These are phyloP conservation scores for Stegostoma tigrinum DNA, from an alignment of 2,113 vertebrate species.

Conservation along the genomic window DNA sequence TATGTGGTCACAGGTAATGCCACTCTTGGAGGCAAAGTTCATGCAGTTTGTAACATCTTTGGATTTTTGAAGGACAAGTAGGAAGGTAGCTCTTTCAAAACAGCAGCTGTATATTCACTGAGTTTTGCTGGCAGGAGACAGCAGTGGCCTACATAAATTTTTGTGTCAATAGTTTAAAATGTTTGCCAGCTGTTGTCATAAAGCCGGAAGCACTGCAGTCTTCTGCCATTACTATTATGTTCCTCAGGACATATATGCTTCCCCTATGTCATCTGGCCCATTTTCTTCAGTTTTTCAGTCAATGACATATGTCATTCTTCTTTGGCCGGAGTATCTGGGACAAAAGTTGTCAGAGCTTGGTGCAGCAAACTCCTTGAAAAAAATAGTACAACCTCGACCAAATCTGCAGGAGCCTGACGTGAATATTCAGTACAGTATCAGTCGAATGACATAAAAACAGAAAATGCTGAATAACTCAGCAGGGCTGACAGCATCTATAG, in stretches of 20 bases:
- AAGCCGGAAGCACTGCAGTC: background rate
- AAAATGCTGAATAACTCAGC: background rate
- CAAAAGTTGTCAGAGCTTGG: background rate
- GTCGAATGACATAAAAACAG: background rate
- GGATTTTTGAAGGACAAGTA: slow-evolving; percentile 24
- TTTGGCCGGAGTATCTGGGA: background rate
- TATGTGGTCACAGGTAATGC: too few species aligned
- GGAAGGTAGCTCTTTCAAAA: background rate
- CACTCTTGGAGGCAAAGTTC: background rate
- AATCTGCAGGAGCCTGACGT: background rate
- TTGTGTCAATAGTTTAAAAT: background rate
- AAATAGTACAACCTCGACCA: background rate
- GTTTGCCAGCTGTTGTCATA: background rate
- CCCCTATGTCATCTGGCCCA: background rate
- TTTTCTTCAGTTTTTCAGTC: background rate
- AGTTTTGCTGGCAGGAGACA: background rate
- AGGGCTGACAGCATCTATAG: background rate
- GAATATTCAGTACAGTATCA: background rate
- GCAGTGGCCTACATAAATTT: slow-evolving; percentile 25
- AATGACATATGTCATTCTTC: background rate
- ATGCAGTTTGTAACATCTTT: too few species aligned
- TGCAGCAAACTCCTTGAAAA: background rate
- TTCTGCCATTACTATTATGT: background rate
- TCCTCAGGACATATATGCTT: background rate
- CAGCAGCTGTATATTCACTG: background rate